Evolutionary conservation across 2,113 vertebrate species (phyloP).

Genomic region (Phaethornis superciliosus): DNA sequence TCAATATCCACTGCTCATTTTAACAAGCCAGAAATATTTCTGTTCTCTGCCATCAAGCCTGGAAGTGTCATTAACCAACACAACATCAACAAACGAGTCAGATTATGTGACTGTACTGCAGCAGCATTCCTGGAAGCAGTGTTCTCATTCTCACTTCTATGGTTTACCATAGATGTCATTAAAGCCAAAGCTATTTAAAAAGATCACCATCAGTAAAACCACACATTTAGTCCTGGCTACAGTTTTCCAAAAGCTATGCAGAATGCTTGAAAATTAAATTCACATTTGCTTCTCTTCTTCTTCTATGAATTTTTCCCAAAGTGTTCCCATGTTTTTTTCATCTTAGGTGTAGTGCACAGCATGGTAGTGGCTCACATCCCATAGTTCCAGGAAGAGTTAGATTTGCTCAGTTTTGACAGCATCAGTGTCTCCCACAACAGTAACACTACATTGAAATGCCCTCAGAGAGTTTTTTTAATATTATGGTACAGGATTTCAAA

Average conservation of each 20-base stretch:
- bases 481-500: neutral
- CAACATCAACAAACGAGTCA: neutral
- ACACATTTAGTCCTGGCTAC: neutral
- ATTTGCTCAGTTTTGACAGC: neutral
- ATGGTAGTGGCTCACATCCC: neutral
- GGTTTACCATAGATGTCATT: neutral
- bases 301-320: neutral
- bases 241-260: neutral
- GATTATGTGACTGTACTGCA: neutral
- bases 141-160: neutral
- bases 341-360: neutral
- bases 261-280: neutral
- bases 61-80: neutral
- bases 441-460: neutral
- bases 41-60: neutral
- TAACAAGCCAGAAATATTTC: neutral
- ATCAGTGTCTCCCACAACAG: neutral
- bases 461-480: neutral
- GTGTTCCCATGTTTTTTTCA: neutral
- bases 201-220: neutral
- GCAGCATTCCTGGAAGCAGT: neutral
- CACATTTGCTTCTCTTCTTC: neutral
- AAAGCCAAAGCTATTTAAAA: neutral
- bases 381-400: neutral
- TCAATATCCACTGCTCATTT: neutral